Evolutionary conservation across 2,888 invertebrate species (phyloP), one percentile per base, ranked within the genome.

Genomic region (Melipona beecheii): DNA sequence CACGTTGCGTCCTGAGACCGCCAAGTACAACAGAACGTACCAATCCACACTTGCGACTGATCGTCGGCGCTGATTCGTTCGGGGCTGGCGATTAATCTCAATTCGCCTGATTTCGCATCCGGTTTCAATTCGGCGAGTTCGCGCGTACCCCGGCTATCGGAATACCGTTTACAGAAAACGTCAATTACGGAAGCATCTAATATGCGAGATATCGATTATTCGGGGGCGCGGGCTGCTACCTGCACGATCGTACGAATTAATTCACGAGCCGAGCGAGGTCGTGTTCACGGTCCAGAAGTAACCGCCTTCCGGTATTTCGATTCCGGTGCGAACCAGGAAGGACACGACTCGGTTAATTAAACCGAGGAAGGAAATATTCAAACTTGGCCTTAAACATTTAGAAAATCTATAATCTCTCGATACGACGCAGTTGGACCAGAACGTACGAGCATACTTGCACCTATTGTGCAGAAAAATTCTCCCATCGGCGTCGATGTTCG

Each of bases 141-240:
- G 24, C 21, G 36, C 43, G 43, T 43, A 5, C 52, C 21, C 21
- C 13, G 17, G 27, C 56, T 70, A 77, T 80, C 70, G 58, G 36
- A 19, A 50, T 36, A 58, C 56, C 71, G 69, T 77, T 77, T 58
- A 65, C 64, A 58, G n/a, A 70, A 78, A 70, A 77, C 69, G 77
- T 70, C 70, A 70, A 80, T 77, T 64, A 70, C 36, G 70, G 64
- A 52, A 36, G 17, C 56, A 71, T 77, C 50, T 64, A 80, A 70
- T 80, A 77, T 52, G 56, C 27, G 19, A 36, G 64, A 24, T 65
- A 80, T 80, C 65, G 80, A 62, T 77, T 78, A 58, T 70, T 70
- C 78, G 56, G 50, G 70, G 43, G 31, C 56, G 54, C n/a, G 15
- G 64, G 27, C 27, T 43, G 71, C 36, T 71, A 52, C 43, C 27